These are phyloP conservation scores for Holocentrus rufus DNA, from an alignment of 2,797 vertebrate species.

Conservation along the genomic window DNA sequence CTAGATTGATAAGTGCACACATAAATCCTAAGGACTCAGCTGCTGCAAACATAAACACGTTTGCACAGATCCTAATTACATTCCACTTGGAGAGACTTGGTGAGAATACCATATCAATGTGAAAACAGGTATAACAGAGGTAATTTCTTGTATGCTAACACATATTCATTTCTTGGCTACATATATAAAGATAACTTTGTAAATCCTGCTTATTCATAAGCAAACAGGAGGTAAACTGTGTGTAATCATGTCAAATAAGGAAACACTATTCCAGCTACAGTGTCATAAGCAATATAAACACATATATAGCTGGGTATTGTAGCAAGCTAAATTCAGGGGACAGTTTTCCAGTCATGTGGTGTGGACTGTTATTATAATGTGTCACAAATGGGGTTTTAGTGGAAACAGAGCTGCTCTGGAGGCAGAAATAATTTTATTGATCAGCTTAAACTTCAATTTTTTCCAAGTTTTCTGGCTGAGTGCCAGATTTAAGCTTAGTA, in stretches of 20 bases:
- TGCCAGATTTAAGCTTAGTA: too few species aligned
- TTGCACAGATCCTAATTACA: neutral
- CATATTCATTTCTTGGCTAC: neutral
- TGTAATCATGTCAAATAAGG: neutral
- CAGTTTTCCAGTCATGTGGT: too few species aligned
- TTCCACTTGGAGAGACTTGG: neutral
- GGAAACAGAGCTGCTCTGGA: too few species aligned
- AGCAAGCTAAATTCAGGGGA: too few species aligned
- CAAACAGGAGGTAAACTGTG: neutral
- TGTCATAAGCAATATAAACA: too few species aligned
- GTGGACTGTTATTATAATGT: too few species aligned
- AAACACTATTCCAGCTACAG: neutral
- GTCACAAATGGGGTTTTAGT: too few species aligned
- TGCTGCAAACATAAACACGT: neutral
- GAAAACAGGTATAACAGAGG: neutral
- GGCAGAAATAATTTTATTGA: too few species aligned
- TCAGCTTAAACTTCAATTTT: too few species aligned
- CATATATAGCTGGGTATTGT: too few species aligned
- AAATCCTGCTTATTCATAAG: conserved; percentile 4
- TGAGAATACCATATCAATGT: neutral
- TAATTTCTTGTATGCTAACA: neutral
- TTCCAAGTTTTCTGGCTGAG: too few species aligned
- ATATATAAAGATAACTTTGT: neutral
- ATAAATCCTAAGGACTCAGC: neutral
- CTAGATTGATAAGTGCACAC: conserved; percentile 7